Evolutionary conservation across 1,140 invertebrate genomes (phyloP), one percentile per base, ranked within the genome.

Genomic region (Bombus superbus): DNA sequence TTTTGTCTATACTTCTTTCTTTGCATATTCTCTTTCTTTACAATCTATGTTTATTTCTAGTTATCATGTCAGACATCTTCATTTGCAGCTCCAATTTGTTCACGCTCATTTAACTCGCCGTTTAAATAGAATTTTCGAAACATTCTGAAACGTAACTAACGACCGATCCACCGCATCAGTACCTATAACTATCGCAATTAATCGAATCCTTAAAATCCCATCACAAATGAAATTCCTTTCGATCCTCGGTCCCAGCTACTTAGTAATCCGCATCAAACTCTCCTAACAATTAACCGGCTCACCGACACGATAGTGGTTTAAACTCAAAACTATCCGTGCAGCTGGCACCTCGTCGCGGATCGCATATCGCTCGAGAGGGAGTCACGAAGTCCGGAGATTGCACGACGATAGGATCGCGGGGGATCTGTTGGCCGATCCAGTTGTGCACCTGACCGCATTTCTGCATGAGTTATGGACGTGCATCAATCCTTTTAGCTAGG

Each of bases 381-480:
- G 90, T 92, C 92, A 92, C 91, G 91, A 89, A 74, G 88, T 18
- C 11, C 5, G n/a, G 32, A 91, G 92, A 92, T 93, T 69, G 88
- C 62, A 82, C 85, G 83, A 90, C 87, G 92, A 92, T 92, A 93
- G 90, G 87, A 88, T 86, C 89, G 89, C 88, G 89, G 79, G 86
- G 78, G 82, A 90, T 90, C 91, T 86, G 86, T 9, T 81, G 81
- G 83, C 88, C 93, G 93, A 94, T 94, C 94, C 92, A 94, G 92
- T 94, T 94, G 90, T 90, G 88, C 93, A 93, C 93, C 92, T 94
- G 93, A 94, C 93, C 93, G 92, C 92, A 92, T 94, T 94, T 93
- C 87, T 87, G 85, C 89, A 92, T 90, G 90, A 93, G 91, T 93
- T 92, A 92, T 88, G 91, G 86, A 85, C 83, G 87, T 76, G 88